Evolutionary conservation across 2,888 invertebrate genomes (phyloP).

Genomic region (Oligia strigilis): DNA sequence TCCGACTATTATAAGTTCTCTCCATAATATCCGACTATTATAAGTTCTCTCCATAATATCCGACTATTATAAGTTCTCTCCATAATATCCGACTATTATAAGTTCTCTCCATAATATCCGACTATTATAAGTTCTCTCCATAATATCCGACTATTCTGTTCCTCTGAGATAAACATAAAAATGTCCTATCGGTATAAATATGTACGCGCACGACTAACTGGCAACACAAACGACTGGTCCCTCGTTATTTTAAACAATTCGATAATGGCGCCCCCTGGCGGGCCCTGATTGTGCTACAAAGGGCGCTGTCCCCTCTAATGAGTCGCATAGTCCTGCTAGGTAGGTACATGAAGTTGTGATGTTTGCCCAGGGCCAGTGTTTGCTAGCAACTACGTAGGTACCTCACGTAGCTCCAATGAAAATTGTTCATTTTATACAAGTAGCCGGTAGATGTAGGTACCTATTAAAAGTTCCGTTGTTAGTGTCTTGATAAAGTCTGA

Average conservation of each 20-base stretch:
- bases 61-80: too few relatives aligned
- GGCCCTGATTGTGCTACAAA: slow-evolving; percentile 82
- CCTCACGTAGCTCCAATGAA: slow-evolving; percentile 47
- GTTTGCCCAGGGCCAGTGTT: slow-evolving; percentile 80
- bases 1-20: too few relatives aligned
- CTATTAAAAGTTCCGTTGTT: slow-evolving; percentile 47
- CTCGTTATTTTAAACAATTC: slow-evolving; percentile 90
- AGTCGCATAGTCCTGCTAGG: slow-evolving; percentile 72
- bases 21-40: too few relatives aligned
- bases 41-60: too few relatives aligned
- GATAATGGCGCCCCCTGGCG: slow-evolving; percentile 82
- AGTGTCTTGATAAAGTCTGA: slow-evolving; percentile 33
- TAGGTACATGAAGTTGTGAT: slow-evolving; percentile 74
- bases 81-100: neutral
- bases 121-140: neutral
- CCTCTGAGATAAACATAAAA: slow-evolving; percentile 15
- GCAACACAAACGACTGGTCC: slow-evolving; percentile 71
- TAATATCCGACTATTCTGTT: neutral
- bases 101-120: neutral
- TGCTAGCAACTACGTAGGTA: slow-evolving; percentile 56
- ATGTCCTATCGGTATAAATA: slow-evolving; percentile 38
- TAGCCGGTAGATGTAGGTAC: slow-evolving; percentile 10
- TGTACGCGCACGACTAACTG: slow-evolving; percentile 66
- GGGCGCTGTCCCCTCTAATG: slow-evolving; percentile 83
- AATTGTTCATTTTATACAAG: slow-evolving; percentile 53